Evolutionary conservation across 2,888 invertebrate species (phyloP), one percentile per base, ranked within the genome.

Genomic region (Patella pellucida): DNA sequence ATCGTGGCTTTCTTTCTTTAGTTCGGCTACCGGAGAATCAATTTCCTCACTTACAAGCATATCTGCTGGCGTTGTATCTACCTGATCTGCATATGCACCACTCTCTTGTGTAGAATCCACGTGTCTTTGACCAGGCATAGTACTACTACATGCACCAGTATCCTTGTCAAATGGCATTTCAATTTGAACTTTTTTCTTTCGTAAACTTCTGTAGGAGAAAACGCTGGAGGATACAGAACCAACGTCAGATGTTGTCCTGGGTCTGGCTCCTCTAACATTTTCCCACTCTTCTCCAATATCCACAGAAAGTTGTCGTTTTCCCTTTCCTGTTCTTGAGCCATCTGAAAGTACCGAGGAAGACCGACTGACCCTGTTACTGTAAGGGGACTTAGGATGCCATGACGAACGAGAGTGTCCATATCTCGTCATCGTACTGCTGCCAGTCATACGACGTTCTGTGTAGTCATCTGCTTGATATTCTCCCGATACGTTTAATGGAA

Each of bases 221-320:
- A 52, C 41, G 51, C 70, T 71, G 23, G 73, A 73, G 23, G 73
- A 73, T 14, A 67, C 69, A n/a, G 67, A 52, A 52, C 51, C 62
- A 27, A 56, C 56, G 51, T 77, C 77, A 27, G 74, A 68, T 31
- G 72, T 71, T 15, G 71, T 23, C 15, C 69, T 31, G 19, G 72
- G n/a, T 69, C 75, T 16, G 68, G 70, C 7, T 68, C 76, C 73
- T 11, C 79, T 79, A 69, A 84, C 80, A 19, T 81, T 76, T 77
- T 85, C 85, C 83, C 83, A 83, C 71, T 85, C 85, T 72, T 85
- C 85, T 0, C 84, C 83, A 11, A 85, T 85, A 50, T 77, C 79
- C 56, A 82, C 31, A 27, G 80, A 79, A 15, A 82, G 70, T 51
- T 82, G 82, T 14, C 80, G 54, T 2, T 68, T 68, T 68, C 68